Conservation (phyloP, 2,888 invertebrate species). For the Lithophane semibrunnea region DNA sequence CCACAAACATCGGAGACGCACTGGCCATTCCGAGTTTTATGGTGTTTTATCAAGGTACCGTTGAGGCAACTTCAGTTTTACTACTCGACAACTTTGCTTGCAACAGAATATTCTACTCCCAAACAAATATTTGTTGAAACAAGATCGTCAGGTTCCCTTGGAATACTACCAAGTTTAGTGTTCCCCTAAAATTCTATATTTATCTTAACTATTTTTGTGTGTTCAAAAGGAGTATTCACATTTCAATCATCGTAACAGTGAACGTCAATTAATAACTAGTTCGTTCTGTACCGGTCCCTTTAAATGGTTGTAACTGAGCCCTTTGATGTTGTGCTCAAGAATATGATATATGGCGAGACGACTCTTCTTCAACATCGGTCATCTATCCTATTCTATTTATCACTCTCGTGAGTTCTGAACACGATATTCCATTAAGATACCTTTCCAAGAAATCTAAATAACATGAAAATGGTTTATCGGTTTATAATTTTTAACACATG, state of each 20-base stretch:
- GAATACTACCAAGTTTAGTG: slow-evolving; percentile 57
- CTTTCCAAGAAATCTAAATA: slow-evolving; percentile 12
- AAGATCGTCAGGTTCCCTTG: slow-evolving; percentile 41
- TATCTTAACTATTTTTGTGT: slow-evolving; percentile 68
- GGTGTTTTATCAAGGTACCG: slow-evolving; percentile 84
- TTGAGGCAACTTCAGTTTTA: slow-evolving; percentile 79
- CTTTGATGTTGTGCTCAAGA: slow-evolving; percentile 78
- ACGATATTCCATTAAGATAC: slow-evolving; percentile 51
- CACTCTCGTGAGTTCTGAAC: slow-evolving; percentile 63
- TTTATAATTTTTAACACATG: slow-evolving; percentile 28
- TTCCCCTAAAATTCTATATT: slow-evolving; percentile 68
- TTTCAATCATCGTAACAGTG: slow-evolving; percentile 79
- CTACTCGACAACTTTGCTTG: slow-evolving; percentile 65
- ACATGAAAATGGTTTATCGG: neutral
- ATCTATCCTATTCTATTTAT: slow-evolving; percentile 65
- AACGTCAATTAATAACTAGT: slow-evolving; percentile 78
- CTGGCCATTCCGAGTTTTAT: slow-evolving; percentile 79
- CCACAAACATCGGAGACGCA: slow-evolving; percentile 77
- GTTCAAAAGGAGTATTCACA: slow-evolving; percentile 75
- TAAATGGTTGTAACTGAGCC: slow-evolving; percentile 70
- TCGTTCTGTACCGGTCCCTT: slow-evolving; percentile 64
- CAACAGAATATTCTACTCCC: slow-evolving; percentile 48
- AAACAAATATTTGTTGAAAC: slow-evolving; percentile 53
- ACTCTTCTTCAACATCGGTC: slow-evolving; percentile 66
- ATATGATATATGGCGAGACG: slow-evolving; percentile 75